Percentiles rank a stretch among this genome's conserved stretches.
Evolutionary conservation across 2,888 invertebrate genomes (phyloP).

Genomic region (Pherbina coryleti): DNA sequence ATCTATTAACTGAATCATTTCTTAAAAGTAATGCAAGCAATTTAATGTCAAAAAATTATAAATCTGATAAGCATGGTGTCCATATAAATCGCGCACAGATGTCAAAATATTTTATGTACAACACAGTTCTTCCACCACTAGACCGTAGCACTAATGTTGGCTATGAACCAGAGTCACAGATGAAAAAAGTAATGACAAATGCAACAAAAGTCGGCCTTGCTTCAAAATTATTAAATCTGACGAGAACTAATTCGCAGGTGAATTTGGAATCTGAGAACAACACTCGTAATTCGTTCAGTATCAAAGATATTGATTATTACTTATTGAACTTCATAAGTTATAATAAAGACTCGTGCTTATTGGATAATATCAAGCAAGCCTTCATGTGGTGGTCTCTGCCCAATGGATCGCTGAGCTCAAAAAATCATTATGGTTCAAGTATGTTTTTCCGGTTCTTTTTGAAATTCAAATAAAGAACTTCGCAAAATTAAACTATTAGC

Average conservation of each 20-base stretch:
- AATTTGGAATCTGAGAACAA: not conserved
- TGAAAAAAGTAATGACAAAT: not conserved
- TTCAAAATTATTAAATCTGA: not conserved
- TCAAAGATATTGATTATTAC: slow-evolving; percentile 45
- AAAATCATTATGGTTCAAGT: slow-evolving; percentile 24
- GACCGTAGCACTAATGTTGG: not conserved
- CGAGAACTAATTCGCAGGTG: not conserved
- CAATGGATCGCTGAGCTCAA: slow-evolving; percentile 58
- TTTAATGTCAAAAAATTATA: slow-evolving; percentile 15
- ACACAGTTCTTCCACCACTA: not conserved
- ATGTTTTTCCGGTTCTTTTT: not conserved
- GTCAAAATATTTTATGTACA: not conserved
- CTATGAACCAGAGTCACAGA: not conserved
- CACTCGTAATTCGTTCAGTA: slow-evolving; percentile 28
- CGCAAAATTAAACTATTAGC: too few species aligned
- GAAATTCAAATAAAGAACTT: not conserved
- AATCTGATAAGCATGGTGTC: not conserved
- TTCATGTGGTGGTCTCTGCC: slow-evolving; percentile 59
- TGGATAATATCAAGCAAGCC: slow-evolving; percentile 57
- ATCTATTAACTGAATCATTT: not conserved
- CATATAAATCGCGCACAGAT: too few species aligned
- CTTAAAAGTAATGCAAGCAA: slow-evolving; percentile 3
- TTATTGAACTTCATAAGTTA: slow-evolving; percentile 51
- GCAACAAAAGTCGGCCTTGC: not conserved
- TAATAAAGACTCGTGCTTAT: slow-evolving; percentile 55